Conservation (phyloP, 2,888 invertebrate species). For the Pantelozetes paolii region DNA sequence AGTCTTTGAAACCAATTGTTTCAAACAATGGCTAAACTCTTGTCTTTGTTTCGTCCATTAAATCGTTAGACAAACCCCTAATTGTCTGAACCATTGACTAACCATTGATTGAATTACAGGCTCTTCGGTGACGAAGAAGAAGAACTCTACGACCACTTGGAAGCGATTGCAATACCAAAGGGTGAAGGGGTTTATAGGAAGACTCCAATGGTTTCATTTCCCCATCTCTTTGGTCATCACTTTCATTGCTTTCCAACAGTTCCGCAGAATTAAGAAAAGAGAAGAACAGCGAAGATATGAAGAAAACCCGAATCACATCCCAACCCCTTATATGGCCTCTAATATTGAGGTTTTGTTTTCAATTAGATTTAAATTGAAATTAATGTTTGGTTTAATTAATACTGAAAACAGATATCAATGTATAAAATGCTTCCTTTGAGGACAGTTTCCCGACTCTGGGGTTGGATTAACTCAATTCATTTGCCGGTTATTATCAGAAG, state of each 20-base stretch:
- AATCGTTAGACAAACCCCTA: neutral
- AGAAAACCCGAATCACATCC: too few species aligned
- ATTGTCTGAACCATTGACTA: neutral
- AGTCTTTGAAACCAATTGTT: too few species aligned
- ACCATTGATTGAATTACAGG: neutral
- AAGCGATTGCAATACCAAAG: slow-evolving; percentile 40
- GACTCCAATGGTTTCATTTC: slow-evolving; percentile 50
- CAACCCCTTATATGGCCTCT: too few species aligned
- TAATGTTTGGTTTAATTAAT: neutral
- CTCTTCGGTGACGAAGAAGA: neutral
- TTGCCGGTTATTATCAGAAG: slow-evolving; percentile 72
- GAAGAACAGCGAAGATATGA: slow-evolving; percentile 43
- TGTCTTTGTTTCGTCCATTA: neutral
- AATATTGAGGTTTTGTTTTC: neutral
- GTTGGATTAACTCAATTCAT: slow-evolving; percentile 69
- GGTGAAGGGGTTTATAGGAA: slow-evolving; percentile 47
- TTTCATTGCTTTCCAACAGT: slow-evolving; percentile 49
- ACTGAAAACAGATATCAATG: slow-evolving; percentile 33
- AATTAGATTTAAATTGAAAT: neutral
- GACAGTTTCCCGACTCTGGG: slow-evolving; percentile 80
- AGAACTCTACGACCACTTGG: neutral
- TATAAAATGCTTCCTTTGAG: slow-evolving; percentile 69
- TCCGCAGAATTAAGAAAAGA: slow-evolving; percentile 48
- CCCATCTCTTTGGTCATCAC: slow-evolving; percentile 50
- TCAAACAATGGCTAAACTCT: slow-evolving; percentile 13